These are phyloP conservation scores for Conus canariensis DNA, from an alignment of 2,888 invertebrate genomes.

Conservation along the genomic window DNA sequence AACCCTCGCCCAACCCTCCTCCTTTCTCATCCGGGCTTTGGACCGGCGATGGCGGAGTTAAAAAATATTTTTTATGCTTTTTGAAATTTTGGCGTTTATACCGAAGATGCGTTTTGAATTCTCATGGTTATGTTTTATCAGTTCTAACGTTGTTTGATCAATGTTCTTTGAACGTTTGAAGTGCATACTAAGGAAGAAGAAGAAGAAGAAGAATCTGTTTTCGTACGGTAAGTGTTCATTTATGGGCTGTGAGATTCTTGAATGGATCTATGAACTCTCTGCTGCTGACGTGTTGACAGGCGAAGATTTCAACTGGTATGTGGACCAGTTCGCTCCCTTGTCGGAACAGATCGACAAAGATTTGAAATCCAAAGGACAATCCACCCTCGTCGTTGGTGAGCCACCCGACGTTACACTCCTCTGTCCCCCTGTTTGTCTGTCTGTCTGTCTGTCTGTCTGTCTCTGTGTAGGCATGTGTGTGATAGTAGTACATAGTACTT, in stretches of 20 bases:
- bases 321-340: slow-evolving; percentile 38
- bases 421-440: neutral
- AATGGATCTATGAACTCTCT: neutral
- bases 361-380: slow-evolving; percentile 27
- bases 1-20: too few relatives aligned
- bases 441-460: neutral
- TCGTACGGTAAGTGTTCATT: neutral
- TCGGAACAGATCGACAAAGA: slow-evolving; percentile 34
- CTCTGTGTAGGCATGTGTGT: neutral
- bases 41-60: too few relatives aligned
- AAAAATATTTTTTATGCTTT: too few relatives aligned
- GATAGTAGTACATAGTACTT: too few relatives aligned
- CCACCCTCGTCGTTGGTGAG: slow-evolving; percentile 32
- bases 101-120: too few relatives aligned
- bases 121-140: too few relatives aligned
- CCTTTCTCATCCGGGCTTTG: too few relatives aligned
- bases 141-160: too few relatives aligned
- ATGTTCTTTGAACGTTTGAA: too few relatives aligned
- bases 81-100: too few relatives aligned
- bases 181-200: neutral
- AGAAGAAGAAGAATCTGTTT: neutral
- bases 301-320: slow-evolving; percentile 30
- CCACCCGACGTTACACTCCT: neutral
- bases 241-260: neutral
- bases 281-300: neutral